Base-by-base conservation (phyloP, 1,140 invertebrate genomes). In the Cyclina sinensis region DNA sequence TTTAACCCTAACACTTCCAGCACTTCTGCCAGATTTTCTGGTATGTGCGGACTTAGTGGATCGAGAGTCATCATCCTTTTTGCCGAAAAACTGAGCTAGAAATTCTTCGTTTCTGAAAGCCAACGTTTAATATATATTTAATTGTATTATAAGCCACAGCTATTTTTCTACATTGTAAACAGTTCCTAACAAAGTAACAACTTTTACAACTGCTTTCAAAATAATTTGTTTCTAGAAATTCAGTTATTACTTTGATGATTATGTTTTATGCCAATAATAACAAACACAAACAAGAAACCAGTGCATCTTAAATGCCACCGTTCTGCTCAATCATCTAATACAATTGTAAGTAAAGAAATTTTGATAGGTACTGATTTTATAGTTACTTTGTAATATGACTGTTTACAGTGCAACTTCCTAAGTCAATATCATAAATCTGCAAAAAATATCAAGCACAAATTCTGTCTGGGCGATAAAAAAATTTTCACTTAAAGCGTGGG, bases 341-440 rank as follows among this genome's bases (percentile, higher is more conserved):
- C 48, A 51, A 11, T 51, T 9, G 48, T 18, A 11, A 51, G 18
- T 11, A 9, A 51, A 11, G 48, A 11, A 51, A 51, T 51, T 51
- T 51, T 11, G 9, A 51, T 18, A 11, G 48, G 48, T 51, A 18
- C 18, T 18, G 9, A 51, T 51, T 51, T 51, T 51, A 51, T 51
- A 5, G 82, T 84, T 84, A 84, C 82, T 84, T 84, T 84, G 82
- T 70, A 84, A 84, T 84, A 74, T 74, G 65, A 68, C 68, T 84
- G 82, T 74, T 84, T 84, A 84, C 82, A 84, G 65, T 35, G 74
- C 46, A 16, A 30, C 21, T n/a, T n/a, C n/a, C n/a, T n/a, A n/a
- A n/a, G n/a, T n/a, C n/a, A n/a, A n/a, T n/a, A n/a, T n/a, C n/a
- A n/a, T n/a, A n/a, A n/a, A n/a, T n/a, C n/a, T n/a, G n/a, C n/a